These are phyloP conservation scores for Panthera uncia DNA, from an alignment of 2,113 vertebrate species.

Conservation along the genomic window DNA sequence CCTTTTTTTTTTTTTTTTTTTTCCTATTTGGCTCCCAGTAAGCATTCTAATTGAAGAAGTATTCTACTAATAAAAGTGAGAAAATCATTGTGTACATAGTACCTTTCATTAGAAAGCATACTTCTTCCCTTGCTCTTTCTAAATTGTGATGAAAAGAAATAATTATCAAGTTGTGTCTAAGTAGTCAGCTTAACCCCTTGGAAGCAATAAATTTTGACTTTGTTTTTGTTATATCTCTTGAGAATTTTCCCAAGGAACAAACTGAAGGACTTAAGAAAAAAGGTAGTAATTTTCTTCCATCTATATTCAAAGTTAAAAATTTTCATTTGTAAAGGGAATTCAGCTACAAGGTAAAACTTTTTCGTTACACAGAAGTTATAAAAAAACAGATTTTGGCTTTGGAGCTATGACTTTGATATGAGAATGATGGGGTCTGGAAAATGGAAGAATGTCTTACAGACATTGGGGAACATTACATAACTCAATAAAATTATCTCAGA, in stretches of 20 bases:
- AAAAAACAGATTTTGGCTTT: constrained; percentile 23
- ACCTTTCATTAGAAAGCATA: background rate
- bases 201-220: background rate
- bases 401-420: background rate
- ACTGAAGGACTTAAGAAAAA: background rate
- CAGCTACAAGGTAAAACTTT: background rate
- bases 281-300: background rate
- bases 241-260: background rate
- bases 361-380: background rate
- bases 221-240: background rate
- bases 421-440: background rate
- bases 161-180: background rate
- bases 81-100: background rate
- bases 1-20: background rate
- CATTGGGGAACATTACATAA: background rate
- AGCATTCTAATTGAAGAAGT: background rate
- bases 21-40: background rate
- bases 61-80: background rate
- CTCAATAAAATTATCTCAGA: background rate
- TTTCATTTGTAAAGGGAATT: background rate
- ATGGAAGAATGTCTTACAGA: background rate
- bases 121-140: background rate
- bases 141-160: background rate
- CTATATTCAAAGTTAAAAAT: background rate
- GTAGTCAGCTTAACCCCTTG: background rate